These are phyloP conservation scores for Drosophila oshimai DNA, from an alignment of 1,140 invertebrate species.

Conservation along the genomic window DNA sequence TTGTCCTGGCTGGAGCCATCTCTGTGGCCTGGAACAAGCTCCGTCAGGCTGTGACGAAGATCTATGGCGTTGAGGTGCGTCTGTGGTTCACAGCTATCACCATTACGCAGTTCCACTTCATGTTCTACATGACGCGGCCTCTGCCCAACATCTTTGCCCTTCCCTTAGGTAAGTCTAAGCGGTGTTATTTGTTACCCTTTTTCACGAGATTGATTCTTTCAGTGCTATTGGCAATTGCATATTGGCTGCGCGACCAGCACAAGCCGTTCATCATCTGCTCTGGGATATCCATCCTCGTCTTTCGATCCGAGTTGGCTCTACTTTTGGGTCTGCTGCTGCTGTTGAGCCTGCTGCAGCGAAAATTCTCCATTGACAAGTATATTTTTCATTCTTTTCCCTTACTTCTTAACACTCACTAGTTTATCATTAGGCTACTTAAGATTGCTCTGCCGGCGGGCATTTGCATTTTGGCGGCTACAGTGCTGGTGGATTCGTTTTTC, in stretches of 20 bases:
- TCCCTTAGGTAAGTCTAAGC: slow-evolving; percentile 88
- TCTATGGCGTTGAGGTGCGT: slow-evolving; percentile 90
- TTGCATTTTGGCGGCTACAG: slow-evolving; percentile 87
- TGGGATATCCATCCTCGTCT: slow-evolving; percentile 94
- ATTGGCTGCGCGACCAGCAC: slow-evolving; percentile 92
- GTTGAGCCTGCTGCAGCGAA: slow-evolving; percentile 88
- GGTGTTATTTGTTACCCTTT: not conserved
- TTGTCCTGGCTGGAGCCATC: slow-evolving; percentile 89
- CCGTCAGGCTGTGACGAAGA: slow-evolving; percentile 87
- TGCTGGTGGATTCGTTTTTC: slow-evolving; percentile 95
- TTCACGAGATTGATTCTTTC: slow-evolving; percentile 80
- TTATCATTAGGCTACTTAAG: slow-evolving; percentile 87
- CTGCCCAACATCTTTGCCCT: slow-evolving; percentile 98
- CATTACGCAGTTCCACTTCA: slow-evolving; percentile 97
- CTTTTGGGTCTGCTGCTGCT: slow-evolving; percentile 94
- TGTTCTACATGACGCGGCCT: slow-evolving; percentile 97
- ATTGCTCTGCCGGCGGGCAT: slow-evolving; percentile 89
- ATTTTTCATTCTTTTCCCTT: slow-evolving; percentile 22
- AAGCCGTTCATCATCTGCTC: slow-evolving; percentile 91
- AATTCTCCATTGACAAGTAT: slow-evolving; percentile 84
- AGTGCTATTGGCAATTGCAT: slow-evolving; percentile 94
- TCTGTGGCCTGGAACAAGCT: slow-evolving; percentile 89
- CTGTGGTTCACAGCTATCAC: slow-evolving; percentile 94
- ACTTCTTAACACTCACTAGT: not conserved
- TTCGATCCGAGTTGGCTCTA: slow-evolving; percentile 94